Evolutionary conservation across 2,888 invertebrate species (phyloP).

Genomic region (Chrysodeixis includens): DNA sequence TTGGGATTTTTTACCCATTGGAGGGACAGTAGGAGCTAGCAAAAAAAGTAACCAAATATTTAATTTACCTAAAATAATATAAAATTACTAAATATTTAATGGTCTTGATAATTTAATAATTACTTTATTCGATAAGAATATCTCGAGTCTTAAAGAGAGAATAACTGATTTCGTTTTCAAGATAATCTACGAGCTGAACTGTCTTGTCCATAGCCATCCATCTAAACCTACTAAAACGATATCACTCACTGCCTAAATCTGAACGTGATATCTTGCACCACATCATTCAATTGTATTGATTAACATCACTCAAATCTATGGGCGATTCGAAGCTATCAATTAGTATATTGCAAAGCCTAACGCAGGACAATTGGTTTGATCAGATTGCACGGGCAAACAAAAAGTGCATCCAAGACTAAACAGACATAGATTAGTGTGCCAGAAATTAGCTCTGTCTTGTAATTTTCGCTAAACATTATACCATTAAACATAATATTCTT

Average conservation of each 20-base stretch:
- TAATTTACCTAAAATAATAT: no score
- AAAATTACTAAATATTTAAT: no score
- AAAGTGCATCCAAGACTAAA: neutral
- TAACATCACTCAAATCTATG: neutral
- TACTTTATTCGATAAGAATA: no score
- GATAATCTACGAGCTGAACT: neutral
- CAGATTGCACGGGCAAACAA: neutral
- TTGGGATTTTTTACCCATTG: no score
- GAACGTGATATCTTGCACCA: neutral
- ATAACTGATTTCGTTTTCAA: neutral
- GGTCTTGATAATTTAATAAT: no score
- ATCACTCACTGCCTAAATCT: neutral
- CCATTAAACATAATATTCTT: neutral
- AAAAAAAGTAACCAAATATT: no score
- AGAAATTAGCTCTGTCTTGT: neutral
- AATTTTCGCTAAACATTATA: neutral
- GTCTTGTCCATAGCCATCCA: neutral
- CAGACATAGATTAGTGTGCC: neutral
- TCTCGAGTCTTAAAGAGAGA: neutral
- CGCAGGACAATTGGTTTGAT: slow-evolving; percentile 9
- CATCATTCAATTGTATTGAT: slow-evolving; percentile 28
- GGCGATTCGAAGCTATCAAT: slow-evolving; percentile 16
- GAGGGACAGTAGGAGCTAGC: no score
- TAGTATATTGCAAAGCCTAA: slow-evolving; percentile 15
- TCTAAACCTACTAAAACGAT: slow-evolving; percentile 12